Percentiles rank a stretch among this genome's conserved stretches.
Evolutionary conservation across 2,888 invertebrate genomes (phyloP).

Genomic region (Desoria tigrina): DNA sequence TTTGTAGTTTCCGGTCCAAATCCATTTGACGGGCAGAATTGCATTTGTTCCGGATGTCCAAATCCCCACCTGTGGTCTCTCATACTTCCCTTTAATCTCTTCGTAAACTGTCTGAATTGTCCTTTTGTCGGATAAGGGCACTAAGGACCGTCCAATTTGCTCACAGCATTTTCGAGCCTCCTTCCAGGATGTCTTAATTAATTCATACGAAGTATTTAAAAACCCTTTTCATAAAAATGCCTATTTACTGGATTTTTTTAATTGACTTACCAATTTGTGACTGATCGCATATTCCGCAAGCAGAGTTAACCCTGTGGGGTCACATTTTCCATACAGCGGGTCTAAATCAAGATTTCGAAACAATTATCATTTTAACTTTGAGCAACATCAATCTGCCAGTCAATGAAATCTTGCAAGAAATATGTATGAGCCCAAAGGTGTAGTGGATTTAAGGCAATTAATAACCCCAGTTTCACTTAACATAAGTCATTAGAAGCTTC

Average conservation of each 20-base stretch:
- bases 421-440: too few species aligned
- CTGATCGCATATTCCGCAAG: neutral
- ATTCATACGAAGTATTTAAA: neutral
- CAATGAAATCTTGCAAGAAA: too few species aligned
- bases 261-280: neutral
- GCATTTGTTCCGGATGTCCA: constrained; percentile 8
- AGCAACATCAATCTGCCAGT: too few species aligned
- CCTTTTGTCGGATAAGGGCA: neutral
- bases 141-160: neutral
- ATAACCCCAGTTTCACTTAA: too few species aligned
- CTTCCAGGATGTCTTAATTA: constrained; percentile 4
- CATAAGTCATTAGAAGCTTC: too few species aligned
- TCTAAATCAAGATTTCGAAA: too few species aligned
- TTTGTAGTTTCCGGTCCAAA: constrained; percentile 11
- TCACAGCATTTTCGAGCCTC: constrained; percentile 9
- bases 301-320: neutral
- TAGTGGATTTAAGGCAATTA: too few species aligned
- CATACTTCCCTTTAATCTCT: neutral
- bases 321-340: constrained; percentile 1
- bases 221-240: too few species aligned
- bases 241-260: too few species aligned
- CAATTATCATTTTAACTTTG: too few species aligned
- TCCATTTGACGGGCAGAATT: neutral
- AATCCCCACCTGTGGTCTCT: neutral
- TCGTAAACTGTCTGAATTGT: neutral